Evolutionary conservation across 2,797 vertebrate genomes (phyloP).

Genomic region (Lepilemur septentrionalis): DNA sequence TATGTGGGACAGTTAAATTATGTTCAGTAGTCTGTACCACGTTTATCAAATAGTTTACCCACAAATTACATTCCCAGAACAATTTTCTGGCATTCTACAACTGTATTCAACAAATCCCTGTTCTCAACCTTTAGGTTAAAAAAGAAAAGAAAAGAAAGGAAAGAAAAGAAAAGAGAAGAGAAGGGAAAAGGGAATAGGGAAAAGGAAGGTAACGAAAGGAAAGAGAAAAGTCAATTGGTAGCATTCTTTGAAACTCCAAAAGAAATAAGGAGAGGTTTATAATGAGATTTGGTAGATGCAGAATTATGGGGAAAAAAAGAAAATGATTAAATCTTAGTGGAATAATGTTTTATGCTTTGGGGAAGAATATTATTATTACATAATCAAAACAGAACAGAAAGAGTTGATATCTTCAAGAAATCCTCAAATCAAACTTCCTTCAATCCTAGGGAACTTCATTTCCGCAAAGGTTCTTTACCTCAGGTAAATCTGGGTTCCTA

Average conservation of each 20-base stretch:
- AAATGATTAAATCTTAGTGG: constrained; percentile 78
- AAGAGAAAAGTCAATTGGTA: constrained; percentile 72
- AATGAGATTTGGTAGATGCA: constrained; percentile 39
- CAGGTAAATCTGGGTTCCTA: neutral
- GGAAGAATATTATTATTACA: neutral
- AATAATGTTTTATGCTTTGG: constrained; percentile 61
- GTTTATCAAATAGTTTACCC: constrained; percentile 63
- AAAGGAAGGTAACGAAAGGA: too few relatives aligned
- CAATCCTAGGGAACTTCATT: constrained; percentile 37
- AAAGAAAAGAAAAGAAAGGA: neutral
- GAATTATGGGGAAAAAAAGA: constrained; percentile 76
- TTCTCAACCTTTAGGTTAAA: constrained; percentile 55
- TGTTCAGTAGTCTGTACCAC: constrained; percentile 68
- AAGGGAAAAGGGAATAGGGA: too few relatives aligned
- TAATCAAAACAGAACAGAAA: constrained; percentile 29
- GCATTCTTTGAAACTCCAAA: constrained; percentile 79
- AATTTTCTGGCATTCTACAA: constrained; percentile 70
- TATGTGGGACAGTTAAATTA: constrained; percentile 39
- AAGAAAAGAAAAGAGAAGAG: too few relatives aligned
- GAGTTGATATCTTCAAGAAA: neutral
- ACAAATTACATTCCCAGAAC: constrained; percentile 66
- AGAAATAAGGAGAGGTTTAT: constrained; percentile 70
- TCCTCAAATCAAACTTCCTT: constrained; percentile 6
- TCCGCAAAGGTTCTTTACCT: constrained; percentile 46
- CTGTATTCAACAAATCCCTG: neutral